These are phyloP conservation scores for Phocoena sinus DNA, from an alignment of 2,113 vertebrate genomes.

Conservation along the genomic window DNA sequence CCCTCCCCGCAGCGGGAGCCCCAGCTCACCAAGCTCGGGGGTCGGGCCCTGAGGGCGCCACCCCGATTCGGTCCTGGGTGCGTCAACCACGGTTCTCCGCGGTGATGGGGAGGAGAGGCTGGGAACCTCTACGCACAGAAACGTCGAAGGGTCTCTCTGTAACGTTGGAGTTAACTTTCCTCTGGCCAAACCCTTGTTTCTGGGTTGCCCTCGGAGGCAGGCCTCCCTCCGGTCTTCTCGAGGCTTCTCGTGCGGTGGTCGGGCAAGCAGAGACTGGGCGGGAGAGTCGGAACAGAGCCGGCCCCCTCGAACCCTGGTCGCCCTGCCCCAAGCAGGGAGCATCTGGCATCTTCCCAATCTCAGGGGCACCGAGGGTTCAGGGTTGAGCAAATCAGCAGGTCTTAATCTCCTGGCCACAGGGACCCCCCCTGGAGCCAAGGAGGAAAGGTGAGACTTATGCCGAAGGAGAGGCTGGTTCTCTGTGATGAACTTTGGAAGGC, in stretches of 20 bases:
- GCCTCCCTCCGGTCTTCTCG: not conserved
- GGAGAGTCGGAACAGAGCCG: not conserved
- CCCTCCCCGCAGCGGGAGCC: not conserved
- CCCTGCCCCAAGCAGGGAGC: too few species aligned
- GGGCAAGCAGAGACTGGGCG: not conserved
- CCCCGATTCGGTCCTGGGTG: not conserved
- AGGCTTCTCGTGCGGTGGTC: not conserved
- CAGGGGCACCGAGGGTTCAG: not conserved
- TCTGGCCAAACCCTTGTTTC: not conserved
- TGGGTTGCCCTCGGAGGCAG: not conserved
- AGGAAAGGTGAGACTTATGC: not conserved
- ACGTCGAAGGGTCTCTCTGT: not conserved
- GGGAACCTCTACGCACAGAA: too few species aligned
- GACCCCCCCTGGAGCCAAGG: not conserved
- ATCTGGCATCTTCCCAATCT: not conserved
- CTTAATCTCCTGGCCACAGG: not conserved
- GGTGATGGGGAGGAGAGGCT: not conserved
- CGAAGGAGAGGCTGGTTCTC: not conserved
- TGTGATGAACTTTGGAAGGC: not conserved
- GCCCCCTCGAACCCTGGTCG: too few species aligned
- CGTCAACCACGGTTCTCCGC: too few species aligned
- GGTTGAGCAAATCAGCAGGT: not conserved
- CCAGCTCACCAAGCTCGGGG: not conserved
- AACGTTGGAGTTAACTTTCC: not conserved
- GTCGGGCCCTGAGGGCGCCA: not conserved